Percentiles rank a stretch among this genome's conserved stretches.
Evolutionary conservation across 2,888 invertebrate genomes (phyloP).

Genomic region (Synanthedon vespiformis): DNA sequence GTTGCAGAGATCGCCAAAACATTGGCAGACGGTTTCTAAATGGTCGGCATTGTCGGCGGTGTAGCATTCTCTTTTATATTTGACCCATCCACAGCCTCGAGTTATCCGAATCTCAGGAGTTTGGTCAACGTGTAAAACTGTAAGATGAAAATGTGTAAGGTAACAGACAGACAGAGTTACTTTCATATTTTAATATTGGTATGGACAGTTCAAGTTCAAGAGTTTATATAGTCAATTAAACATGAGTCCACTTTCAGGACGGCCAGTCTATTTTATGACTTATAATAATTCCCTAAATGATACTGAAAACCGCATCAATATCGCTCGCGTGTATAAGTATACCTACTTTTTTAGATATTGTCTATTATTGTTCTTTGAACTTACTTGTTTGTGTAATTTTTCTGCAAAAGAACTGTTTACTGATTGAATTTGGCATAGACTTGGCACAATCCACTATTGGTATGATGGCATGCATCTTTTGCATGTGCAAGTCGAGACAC

Average conservation of each 20-base stretch:
- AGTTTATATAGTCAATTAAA: too few species aligned
- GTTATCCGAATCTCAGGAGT: conserved; percentile 53
- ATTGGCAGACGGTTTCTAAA: conserved; percentile 70
- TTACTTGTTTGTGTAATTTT: conserved; percentile 76
- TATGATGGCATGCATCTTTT: conserved; percentile 62
- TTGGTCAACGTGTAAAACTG: conserved; percentile 40
- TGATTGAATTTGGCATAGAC: conserved; percentile 21
- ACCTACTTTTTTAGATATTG: too few species aligned
- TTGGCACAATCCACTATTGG: conserved; percentile 43
- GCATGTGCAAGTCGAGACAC: conserved; percentile 69
- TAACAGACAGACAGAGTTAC: too few species aligned
- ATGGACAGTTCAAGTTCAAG: too few species aligned
- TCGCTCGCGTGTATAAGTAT: too few species aligned
- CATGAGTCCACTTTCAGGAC: too few species aligned
- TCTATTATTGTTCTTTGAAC: conserved; percentile 10
- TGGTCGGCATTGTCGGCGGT: conserved; percentile 72
- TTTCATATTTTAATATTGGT: too few species aligned
- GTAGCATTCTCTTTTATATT: conserved; percentile 57
- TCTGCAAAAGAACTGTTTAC: conserved; percentile 73
- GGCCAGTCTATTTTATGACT: too few species aligned
- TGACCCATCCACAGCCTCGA: conserved; percentile 73
- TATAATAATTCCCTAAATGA: too few species aligned
- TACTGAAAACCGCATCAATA: too few species aligned
- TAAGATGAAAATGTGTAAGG: conserved; percentile 9
- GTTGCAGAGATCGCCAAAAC: conserved; percentile 73